Base-by-base conservation (phyloP, 1,140 invertebrate species). In the Idris sp. region DNA sequence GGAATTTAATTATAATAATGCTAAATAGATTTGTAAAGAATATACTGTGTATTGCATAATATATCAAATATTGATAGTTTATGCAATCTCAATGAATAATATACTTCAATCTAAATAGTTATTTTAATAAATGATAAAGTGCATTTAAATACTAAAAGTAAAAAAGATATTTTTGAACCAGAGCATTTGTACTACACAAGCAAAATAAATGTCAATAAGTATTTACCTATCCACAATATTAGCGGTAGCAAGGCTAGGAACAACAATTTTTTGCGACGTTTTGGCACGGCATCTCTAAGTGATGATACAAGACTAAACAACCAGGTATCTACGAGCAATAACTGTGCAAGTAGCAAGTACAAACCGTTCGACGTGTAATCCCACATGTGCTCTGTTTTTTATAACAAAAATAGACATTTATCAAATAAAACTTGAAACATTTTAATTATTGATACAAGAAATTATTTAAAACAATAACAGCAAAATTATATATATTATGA, bases 321-420 rank as follows among this genome's bases (percentile, higher is more conserved):
- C 86, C 86, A 88, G 19, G 84, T 65, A 61, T 88, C 85, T 4
- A 87, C 43, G 11, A 83, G 77, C 11, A 86, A 46, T 40, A 79
- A 33, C 38, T 76, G 81, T 7, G 84, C 78, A 18, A 85, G 53
- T 58, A 81, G 54, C 9, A 86, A 53, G 43, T 88, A 87, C 16
- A 84, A n/a, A 76, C 26, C 81, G 75, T 59, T 76, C 74, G 69
- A 79, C 2, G 75, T 10, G 33, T 33, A 73, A 10, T 40, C 80
- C 83, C 76, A 84, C 54, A 72, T 82, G 13, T 79, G 78, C 48
- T 81, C 84, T 86, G 25, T 35, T 35, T 13, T 4, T 22, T 22
- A 4, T 6, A 22, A 22, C n/a, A n/a, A n/a, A n/a, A n/a, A n/a
- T n/a, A n/a, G n/a, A n/a, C n/a, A n/a, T n/a, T n/a, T n/a, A n/a